A percentile compares a stretch with the other conserved stretches of the same genome.
phyloP scores from a whole-genome alignment of 1,140 invertebrate genomes.

The Lamellibrachia luymesi region DNA sequence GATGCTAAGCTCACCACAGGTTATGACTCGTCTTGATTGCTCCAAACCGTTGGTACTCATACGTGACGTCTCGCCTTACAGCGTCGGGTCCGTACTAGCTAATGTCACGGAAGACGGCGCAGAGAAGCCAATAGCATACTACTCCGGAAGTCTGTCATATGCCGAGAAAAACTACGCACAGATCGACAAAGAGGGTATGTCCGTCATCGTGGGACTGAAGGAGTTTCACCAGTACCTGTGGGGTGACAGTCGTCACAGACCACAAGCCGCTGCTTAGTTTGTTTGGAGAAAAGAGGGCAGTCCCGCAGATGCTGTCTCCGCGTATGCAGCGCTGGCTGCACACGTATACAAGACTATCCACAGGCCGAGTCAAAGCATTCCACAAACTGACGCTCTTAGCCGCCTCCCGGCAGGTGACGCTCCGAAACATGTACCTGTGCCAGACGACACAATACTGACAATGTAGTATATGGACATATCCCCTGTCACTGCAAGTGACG shows the following conservation, averaged over 20 bases:
- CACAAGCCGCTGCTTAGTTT: constrained; percentile 57
- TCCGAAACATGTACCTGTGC: constrained; percentile 6
- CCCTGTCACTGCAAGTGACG: constrained; percentile 13
- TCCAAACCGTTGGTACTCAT: no score
- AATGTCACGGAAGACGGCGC: no score
- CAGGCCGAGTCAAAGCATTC: not conserved
- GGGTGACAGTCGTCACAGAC: constrained; percentile 56
- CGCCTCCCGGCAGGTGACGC: constrained; percentile 11
- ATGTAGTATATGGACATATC: not conserved
- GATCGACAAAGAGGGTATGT: constrained; percentile 58
- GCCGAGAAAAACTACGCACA: no score
- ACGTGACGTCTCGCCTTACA: no score
- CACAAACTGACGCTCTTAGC: constrained; percentile 12
- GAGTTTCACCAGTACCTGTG: constrained; percentile 56
- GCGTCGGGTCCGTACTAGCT: no score
- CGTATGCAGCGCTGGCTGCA: constrained; percentile 16
- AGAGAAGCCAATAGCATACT: no score
- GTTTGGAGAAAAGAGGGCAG: constrained; percentile 44
- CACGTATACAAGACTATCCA: constrained; percentile 11
- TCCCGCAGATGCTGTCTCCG: constrained; percentile 15
- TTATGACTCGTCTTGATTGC: no score
- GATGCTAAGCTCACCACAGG: no score
- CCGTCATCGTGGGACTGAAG: constrained; percentile 54
- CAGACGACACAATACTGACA: not conserved
- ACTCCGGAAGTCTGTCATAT: no score